A percentile compares a stretch with the other conserved stretches of the same genome.
Conservation (phyloP, 2,888 invertebrate genomes). For the Anoplius nigerrimus region DNA sequence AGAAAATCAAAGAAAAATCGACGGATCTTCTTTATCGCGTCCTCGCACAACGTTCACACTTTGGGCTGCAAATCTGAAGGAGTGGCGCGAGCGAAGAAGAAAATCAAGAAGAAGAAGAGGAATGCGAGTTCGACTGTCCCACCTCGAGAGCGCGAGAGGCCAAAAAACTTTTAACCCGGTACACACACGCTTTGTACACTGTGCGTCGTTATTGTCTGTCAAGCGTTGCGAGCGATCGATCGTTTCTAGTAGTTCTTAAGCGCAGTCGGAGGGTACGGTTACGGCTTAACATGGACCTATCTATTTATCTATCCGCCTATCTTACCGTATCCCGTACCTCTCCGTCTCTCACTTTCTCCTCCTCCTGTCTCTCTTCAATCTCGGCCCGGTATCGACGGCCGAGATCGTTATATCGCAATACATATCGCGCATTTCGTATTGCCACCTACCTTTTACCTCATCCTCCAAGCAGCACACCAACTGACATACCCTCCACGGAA, state of each 20-base stretch:
- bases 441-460: conserved; percentile 7
- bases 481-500: too few relatives aligned
- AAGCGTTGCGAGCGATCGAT: conserved; percentile 27
- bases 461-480: conserved; percentile 2
- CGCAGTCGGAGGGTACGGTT: conserved; percentile 22
- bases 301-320: conserved; percentile 35
- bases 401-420: conserved; percentile 1
- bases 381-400: too few relatives aligned
- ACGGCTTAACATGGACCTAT: conserved; percentile 20
- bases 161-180: conserved; percentile 30
- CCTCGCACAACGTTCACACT: too few relatives aligned
- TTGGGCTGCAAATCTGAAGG: not conserved
- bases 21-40: too few relatives aligned
- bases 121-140: conserved; percentile 17
- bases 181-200: conserved; percentile 32
- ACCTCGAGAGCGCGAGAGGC: conserved; percentile 30
- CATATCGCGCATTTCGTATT: not conserved
- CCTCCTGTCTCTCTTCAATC: not conserved
- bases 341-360: not conserved
- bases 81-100: conserved; percentile 13
- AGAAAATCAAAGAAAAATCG: too few relatives aligned
- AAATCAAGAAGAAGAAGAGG: not conserved
- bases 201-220: conserved; percentile 11
- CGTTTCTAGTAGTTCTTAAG: conserved; percentile 31
- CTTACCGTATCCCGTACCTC: conserved; percentile 27